Base-by-base conservation (phyloP, 2,113 vertebrate genomes). In the Elachura formosa region DNA sequence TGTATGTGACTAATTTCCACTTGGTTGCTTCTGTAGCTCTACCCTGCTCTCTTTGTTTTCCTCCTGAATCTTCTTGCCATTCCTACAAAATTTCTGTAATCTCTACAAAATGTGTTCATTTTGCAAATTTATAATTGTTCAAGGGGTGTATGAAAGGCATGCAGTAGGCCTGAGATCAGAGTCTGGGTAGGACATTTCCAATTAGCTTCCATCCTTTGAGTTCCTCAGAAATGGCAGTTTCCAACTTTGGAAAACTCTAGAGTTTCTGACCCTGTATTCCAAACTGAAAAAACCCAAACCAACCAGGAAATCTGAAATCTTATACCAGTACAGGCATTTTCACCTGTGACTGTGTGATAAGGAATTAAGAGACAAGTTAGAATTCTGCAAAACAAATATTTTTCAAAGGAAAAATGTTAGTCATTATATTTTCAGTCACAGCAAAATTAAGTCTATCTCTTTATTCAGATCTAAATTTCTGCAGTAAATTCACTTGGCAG, bases 101-200 rank as follows among this genome's bases (percentile, higher is more conserved):
- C 85, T 34, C 46, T 41, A 51, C 3, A 43, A 38, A 82, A 45
- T 58, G 4, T 48, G 14, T 71, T 75, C 3, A 23, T 67, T 76
- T 83, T 79, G 10, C 17, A 75, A 40, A 51, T 36, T 40, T 62
- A 1, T 75, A 17, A 45, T n/a, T 81, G 6, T 56, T 89, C 28
- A 72, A 66, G 26, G 10, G 1, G 2, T 0, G 0, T 59, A 33
- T 69, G 59, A 72, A 54, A 90, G 6, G 10, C 23, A 80, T 36
- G 38, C 12, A 36, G 24, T 16, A 72, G 38, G 23, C 6, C 49
- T 76, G 55, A 81, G 85, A 63, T 82, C 38, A 54, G 45, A 67
- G 7, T 34, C 36, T 69, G 31, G 3, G 9, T 31, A 63, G 18
- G 21, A 26, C 0, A 4, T 52, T n/a, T 41, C 25, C 1, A 10